Base-by-base conservation (phyloP, 2,797 vertebrate genomes). In the Pangasius mekongensis region DNA sequence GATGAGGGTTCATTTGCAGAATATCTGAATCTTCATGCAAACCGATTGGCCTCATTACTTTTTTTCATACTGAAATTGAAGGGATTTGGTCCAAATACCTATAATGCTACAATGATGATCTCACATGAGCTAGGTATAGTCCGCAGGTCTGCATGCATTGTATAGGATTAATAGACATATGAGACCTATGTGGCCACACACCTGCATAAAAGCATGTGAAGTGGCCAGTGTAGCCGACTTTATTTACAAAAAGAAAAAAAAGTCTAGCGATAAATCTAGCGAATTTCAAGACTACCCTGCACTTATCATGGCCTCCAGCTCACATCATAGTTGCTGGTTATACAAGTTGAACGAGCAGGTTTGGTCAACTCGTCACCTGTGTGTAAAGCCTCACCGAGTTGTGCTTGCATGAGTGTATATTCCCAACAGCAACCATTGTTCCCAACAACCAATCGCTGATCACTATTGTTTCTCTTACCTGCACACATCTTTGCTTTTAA, bases 141-240 rank as follows among this genome's bases (percentile, higher is more conserved):
- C 20, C 8, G 22, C 36, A 43, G 69, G 36, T 10, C 36, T 43
- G 30, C 67, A 36, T 8, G 18, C 67, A 71, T 0, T 71, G 7
- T 71, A 39, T 22, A 22, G 18, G 67, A 71, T 36, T 22, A 71
- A 71, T 36, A 71, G 7, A 71, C 18, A 4, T 69, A 69, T 33
- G 6, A 16, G 5, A 33, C 30, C 10, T 36, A 18, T 71, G 66
- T 69, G 30, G 14, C 66, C 18, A 71, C 18, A 39, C 18, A 7
- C 67, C 16, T 36, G 33, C 16, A 62, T 39, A 6, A 94, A 93
- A 94, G 95, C 94, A 94, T 94, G 95, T 93, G 92, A 91, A 76
- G 64, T 85, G 47, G 4, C 7, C 30, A 36, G 66, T 64, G 9
- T n/a, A 16, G 16, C 30, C 14, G 14, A 54, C 54, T 3, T 14